phyloP scores from a whole-genome alignment of 2,113 vertebrate genomes.

The Lophotis ruficrista region DNA sequence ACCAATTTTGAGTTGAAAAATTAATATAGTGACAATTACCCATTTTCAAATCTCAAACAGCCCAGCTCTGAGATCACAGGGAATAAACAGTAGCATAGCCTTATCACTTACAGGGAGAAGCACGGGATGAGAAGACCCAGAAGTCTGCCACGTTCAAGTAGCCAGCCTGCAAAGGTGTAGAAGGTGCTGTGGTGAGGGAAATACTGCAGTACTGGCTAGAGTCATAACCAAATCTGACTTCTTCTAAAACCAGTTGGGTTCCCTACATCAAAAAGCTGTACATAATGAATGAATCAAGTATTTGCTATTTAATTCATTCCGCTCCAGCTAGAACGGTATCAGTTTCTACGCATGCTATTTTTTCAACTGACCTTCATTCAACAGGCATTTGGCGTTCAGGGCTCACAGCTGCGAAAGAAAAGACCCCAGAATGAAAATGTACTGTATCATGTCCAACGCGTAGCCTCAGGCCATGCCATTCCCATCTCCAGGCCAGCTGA shows the following conservation, averaged over 20 bases:
- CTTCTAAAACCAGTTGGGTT: slow-evolving; percentile 20
- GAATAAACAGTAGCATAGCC: not conserved
- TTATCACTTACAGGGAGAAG: not conserved
- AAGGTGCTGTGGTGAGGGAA: not conserved
- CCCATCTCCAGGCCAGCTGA: not conserved
- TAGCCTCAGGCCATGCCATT: not conserved
- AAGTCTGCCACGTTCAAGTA: not conserved
- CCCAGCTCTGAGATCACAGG: not conserved
- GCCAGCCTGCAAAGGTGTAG: not conserved
- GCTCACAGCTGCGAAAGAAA: not conserved
- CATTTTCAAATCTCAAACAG: not conserved
- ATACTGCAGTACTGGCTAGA: not conserved
- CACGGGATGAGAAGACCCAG: not conserved
- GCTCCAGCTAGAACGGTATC: not conserved
- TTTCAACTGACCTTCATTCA: not conserved
- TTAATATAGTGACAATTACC: not conserved
- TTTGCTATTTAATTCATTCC: not conserved
- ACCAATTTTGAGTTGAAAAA: not conserved
- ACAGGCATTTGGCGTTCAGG: not conserved
- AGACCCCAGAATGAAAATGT: not conserved
- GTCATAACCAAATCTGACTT: slow-evolving; percentile 26
- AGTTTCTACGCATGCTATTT: not conserved
- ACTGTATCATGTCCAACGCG: rapidly evolving
- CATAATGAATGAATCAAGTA: not conserved
- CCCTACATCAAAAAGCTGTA: not conserved